phyloP scores from a whole-genome alignment of 2,888 invertebrate species.

The Athrips mouffetella region DNA sequence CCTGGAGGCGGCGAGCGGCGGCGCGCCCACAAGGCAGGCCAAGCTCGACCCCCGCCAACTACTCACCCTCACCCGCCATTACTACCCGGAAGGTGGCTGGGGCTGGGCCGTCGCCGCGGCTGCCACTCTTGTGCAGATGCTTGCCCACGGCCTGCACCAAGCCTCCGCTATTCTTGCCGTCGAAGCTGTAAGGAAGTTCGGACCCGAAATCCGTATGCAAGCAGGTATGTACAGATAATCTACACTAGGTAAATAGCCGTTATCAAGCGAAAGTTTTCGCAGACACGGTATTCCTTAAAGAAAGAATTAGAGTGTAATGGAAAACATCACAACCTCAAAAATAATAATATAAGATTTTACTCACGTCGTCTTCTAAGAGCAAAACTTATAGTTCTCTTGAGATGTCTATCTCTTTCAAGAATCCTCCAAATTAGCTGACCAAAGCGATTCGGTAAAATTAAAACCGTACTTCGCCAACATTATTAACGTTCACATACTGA shows the following conservation, averaged over 20 bases:
- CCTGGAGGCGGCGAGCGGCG: constrained; percentile 71
- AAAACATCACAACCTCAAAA: too few species aligned
- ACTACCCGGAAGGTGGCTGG: constrained; percentile 93
- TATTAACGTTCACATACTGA: constrained; percentile 2
- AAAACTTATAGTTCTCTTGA: constrained; percentile 3
- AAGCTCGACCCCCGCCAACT: constrained; percentile 77
- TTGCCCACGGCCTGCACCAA: constrained; percentile 86
- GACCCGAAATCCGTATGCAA: constrained; percentile 78
- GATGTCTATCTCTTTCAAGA: neutral
- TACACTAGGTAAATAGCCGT: neutral
- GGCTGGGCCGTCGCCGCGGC: constrained; percentile 89
- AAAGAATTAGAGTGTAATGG: too few species aligned
- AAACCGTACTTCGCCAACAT: neutral
- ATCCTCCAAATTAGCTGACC: constrained; percentile 2
- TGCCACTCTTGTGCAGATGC: constrained; percentile 84
- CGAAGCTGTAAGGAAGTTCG: constrained; percentile 79
- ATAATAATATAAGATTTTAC: too few species aligned
- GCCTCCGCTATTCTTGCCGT: constrained; percentile 80
- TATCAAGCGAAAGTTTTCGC: neutral
- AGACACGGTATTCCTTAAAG: too few species aligned
- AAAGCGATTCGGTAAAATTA: neutral
- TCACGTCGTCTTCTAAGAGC: too few species aligned
- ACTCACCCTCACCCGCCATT: constrained; percentile 86
- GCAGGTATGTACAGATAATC: constrained; percentile 74
- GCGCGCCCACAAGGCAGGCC: constrained; percentile 66